Conservation (phyloP, 2,888 invertebrate genomes). For the Heliconius ismenius region DNA sequence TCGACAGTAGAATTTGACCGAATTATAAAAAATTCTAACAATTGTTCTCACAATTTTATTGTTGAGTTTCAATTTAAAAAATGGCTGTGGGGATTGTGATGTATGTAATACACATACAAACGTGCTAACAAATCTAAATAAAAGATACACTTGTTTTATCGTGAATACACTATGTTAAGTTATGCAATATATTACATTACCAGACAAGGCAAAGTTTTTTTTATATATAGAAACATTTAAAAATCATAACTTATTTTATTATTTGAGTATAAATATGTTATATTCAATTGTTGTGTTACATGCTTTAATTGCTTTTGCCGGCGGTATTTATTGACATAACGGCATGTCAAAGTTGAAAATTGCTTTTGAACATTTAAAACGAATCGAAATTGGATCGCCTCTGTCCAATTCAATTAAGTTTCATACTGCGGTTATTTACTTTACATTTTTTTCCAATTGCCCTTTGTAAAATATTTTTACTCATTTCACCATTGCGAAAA, state of each 20-base stretch:
- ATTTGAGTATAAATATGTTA: slow-evolving; percentile 6
- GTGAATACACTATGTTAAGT: background rate
- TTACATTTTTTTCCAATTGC: slow-evolving; percentile 6
- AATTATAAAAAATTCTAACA: background rate
- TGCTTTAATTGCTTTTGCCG: slow-evolving; percentile 18
- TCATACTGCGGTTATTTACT: slow-evolving; percentile 8
- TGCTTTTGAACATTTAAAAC: slow-evolving; percentile 27
- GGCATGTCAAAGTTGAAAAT: slow-evolving; percentile 27
- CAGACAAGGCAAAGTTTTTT: background rate
- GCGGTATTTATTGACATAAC: slow-evolving; percentile 28
- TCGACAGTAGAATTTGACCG: background rate
- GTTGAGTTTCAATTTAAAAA: too few relatives aligned
- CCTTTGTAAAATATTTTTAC: background rate
- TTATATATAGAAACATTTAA: too few relatives aligned
- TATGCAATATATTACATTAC: background rate
- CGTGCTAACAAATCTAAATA: background rate
- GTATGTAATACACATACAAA: background rate
- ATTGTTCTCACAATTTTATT: background rate
- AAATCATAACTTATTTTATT: slow-evolving; percentile 4
- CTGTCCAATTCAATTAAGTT: slow-evolving; percentile 22
- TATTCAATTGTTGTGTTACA: slow-evolving; percentile 8
- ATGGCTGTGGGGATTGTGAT: too few relatives aligned
- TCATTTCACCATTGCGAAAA: background rate
- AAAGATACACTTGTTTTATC: background rate
- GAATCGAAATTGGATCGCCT: slow-evolving; percentile 20